These are phyloP conservation scores for Lepas anatifera DNA, from an alignment of 2,888 invertebrate species.

Conservation along the genomic window DNA sequence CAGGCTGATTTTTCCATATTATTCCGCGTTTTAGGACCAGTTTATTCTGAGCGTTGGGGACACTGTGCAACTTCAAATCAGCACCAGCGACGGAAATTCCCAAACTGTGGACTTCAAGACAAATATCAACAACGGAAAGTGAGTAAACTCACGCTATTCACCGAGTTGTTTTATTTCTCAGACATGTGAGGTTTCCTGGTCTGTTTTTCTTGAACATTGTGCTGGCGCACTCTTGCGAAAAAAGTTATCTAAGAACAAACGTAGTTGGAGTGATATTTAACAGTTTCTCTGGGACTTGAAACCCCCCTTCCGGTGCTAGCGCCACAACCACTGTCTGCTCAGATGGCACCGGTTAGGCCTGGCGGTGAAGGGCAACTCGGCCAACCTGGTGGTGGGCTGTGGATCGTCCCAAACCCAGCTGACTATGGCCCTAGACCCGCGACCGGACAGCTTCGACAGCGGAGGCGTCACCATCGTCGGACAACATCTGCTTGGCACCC, in stretches of 20 bases:
- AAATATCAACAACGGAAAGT: not conserved
- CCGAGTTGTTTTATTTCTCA: no score
- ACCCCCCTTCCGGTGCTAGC: no score
- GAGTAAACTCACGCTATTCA: not conserved
- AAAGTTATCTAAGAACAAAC: no score
- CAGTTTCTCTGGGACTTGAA: no score
- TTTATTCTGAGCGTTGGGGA: not conserved
- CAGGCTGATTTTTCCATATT: not conserved
- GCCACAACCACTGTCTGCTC: no score
- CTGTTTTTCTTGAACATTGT: no score
- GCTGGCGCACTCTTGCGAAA: no score
- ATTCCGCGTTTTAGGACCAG: not conserved
- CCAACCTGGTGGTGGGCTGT: constrained; percentile 64
- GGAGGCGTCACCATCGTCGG: constrained; percentile 65
- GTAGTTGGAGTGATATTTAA: no score
- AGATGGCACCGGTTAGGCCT: constrained; percentile 76
- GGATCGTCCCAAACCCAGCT: constrained; percentile 45
- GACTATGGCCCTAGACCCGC: constrained; percentile 46
- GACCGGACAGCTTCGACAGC: constrained; percentile 45
- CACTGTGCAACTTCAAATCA: not conserved
- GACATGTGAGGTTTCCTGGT: no score
- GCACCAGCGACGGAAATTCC: not conserved
- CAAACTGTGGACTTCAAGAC: not conserved
- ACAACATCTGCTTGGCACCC: constrained; percentile 56
- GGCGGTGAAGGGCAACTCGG: constrained; percentile 66